phyloP scores from a whole-genome alignment of 2,113 vertebrate species.

The Brachyhypopomus occidentalis region DNA sequence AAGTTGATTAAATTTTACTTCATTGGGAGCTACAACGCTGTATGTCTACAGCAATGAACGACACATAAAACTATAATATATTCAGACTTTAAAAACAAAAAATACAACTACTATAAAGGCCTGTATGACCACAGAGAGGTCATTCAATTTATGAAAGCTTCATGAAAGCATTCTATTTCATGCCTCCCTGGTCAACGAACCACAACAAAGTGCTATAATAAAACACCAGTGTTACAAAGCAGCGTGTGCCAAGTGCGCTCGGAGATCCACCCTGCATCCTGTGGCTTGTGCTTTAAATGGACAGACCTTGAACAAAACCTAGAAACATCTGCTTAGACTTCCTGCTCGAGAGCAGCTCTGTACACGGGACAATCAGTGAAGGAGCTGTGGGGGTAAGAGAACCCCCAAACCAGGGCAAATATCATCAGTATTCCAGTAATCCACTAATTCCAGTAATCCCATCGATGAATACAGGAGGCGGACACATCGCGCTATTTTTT shows the following conservation, averaged over 20 bases:
- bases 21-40: not conserved
- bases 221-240: conserved; percentile 38
- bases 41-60: not conserved
- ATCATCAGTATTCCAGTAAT: conserved; percentile 31
- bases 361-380: conserved; percentile 5
- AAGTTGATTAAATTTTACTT: not conserved
- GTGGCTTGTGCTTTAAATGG: conserved; percentile 47
- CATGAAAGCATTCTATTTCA: conserved; percentile 28
- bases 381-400: conserved; percentile 16
- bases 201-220: conserved; percentile 46
- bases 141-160: conserved; percentile 21
- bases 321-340: conserved; percentile 45
- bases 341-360: conserved; percentile 36
- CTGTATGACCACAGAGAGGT: conserved; percentile 14
- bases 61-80: too few species aligned
- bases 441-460: conserved; percentile 12
- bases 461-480: conserved; percentile 29
- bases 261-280: conserved; percentile 48
- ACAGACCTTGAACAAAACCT: conserved; percentile 45
- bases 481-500: conserved; percentile 19
- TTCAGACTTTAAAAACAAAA: conserved; percentile 8
- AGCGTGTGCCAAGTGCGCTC: conserved; percentile 41
- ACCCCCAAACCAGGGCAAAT: conserved; percentile 24
- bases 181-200: conserved; percentile 33
- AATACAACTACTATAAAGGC: not conserved